Percentiles rank a stretch among this genome's conserved stretches.
These are phyloP conservation scores for Arrhamphus sclerolepis DNA, from an alignment of 2,797 vertebrate genomes.

Conservation along the genomic window DNA sequence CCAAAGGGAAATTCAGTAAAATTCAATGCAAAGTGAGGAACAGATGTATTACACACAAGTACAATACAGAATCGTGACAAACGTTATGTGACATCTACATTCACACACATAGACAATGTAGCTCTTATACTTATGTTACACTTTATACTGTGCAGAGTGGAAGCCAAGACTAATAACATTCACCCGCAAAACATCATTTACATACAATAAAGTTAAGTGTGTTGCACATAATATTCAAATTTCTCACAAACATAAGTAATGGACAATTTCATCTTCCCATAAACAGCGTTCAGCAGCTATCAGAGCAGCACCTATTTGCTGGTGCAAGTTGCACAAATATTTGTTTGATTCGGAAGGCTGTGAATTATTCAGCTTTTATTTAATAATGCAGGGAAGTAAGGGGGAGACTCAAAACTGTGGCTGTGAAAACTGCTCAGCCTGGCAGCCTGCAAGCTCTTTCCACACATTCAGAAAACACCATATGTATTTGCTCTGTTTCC, in stretches of 20 bases:
- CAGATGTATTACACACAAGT: no score
- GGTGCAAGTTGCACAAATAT: conserved; percentile 83
- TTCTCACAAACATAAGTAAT: neutral
- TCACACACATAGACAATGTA: no score
- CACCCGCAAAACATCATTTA: conserved; percentile 4
- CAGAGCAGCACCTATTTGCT: conserved; percentile 67
- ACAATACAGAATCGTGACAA: no score
- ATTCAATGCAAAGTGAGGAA: no score
- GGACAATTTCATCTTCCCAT: neutral
- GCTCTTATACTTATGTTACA: no score
- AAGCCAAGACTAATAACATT: conserved; percentile 19
- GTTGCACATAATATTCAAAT: neutral
- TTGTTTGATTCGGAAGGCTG: conserved; percentile 82
- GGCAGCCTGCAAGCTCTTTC: conserved; percentile 58
- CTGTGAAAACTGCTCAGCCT: conserved; percentile 70
- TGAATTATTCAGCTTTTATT: conserved; percentile 89
- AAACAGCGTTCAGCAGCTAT: conserved; percentile 12
- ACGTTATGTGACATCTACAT: neutral
- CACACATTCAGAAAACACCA: conserved; percentile 40
- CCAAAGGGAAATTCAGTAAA: no score
- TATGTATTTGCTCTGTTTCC: conserved; percentile 43
- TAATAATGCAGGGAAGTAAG: conserved; percentile 88
- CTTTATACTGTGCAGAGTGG: neutral
- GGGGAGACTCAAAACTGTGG: conserved; percentile 78
- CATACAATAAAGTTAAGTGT: neutral